Conservation (phyloP, 1,140 invertebrate species). For the Drosophila sp. region DNA sequence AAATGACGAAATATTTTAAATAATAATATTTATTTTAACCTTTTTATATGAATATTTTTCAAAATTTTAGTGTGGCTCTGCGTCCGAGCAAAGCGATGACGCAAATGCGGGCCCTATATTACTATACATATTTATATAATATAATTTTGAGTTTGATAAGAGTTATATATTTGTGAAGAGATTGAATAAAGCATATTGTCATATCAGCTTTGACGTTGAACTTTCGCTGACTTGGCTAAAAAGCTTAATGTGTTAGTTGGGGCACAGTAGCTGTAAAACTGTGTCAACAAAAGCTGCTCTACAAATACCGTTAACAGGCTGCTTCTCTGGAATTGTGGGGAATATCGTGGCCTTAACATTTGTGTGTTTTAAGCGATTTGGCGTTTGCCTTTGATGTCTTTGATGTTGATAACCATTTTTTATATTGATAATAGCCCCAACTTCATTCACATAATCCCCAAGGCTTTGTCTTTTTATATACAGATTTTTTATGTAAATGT, state of each 20-base stretch:
- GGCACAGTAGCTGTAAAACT: conserved; percentile 35
- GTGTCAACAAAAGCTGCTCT: neutral
- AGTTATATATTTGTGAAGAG: neutral
- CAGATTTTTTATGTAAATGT: neutral
- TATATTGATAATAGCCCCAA: conserved; percentile 16
- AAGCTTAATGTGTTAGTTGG: conserved; percentile 39
- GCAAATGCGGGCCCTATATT: too few relatives aligned
- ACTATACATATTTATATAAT: neutral
- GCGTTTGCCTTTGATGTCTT: conserved; percentile 9
- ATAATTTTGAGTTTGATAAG: neutral
- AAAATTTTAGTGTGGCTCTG: too few relatives aligned
- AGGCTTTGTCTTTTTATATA: conserved; percentile 9
- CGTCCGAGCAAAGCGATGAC: too few relatives aligned
- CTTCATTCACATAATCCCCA: conserved; percentile 30
- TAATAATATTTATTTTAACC: too few relatives aligned
- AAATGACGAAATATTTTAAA: too few relatives aligned
- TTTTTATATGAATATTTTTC: too few relatives aligned
- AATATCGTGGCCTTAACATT: conserved; percentile 42
- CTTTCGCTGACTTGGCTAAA: conserved; percentile 64
- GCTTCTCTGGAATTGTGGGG: conserved; percentile 7
- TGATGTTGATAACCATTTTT: conserved; percentile 30
- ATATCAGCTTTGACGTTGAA: conserved; percentile 14
- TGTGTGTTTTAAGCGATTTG: conserved; percentile 9
- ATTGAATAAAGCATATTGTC: neutral
- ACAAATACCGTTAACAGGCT: conserved; percentile 22